Evolutionary conservation across 2,113 vertebrate genomes (phyloP).

Genomic region (Trochalopteron elliotii): DNA sequence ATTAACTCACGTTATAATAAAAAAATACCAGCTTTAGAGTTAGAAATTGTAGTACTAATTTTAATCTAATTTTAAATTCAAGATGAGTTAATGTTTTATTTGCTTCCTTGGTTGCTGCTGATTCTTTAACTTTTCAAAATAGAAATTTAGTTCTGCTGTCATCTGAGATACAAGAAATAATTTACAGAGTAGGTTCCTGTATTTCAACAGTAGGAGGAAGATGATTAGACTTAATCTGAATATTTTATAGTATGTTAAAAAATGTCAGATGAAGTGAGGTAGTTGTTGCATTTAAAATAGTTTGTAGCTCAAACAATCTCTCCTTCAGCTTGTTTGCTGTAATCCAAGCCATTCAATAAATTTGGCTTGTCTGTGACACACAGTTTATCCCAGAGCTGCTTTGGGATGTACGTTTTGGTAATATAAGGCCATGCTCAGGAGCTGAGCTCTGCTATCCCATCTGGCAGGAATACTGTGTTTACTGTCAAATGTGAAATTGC

Average conservation of each 20-base stretch:
- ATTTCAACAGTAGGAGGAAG: background rate
- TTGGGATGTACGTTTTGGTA: background rate
- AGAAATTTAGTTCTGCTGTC: background rate
- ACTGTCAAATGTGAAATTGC: background rate
- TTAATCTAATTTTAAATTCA: background rate
- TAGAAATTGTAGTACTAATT: background rate
- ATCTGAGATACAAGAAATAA: background rate
- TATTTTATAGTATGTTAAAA: background rate
- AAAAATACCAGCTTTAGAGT: background rate
- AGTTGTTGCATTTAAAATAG: background rate
- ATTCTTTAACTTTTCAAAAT: background rate
- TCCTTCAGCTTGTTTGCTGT: background rate
- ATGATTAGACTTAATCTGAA: background rate
- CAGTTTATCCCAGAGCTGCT: background rate
- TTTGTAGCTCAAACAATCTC: background rate
- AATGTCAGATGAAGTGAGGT: background rate
- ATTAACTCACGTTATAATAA: background rate
- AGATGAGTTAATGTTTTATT: background rate
- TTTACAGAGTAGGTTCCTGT: background rate
- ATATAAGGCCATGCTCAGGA: background rate
- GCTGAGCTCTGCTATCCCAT: background rate
- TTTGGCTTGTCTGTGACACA: background rate
- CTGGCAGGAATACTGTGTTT: constrained; percentile 8
- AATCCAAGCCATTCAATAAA: background rate
- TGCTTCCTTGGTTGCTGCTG: background rate